These are phyloP conservation scores for Pitangus sulphuratus DNA, from an alignment of 2,797 vertebrate genomes.

Conservation along the genomic window DNA sequence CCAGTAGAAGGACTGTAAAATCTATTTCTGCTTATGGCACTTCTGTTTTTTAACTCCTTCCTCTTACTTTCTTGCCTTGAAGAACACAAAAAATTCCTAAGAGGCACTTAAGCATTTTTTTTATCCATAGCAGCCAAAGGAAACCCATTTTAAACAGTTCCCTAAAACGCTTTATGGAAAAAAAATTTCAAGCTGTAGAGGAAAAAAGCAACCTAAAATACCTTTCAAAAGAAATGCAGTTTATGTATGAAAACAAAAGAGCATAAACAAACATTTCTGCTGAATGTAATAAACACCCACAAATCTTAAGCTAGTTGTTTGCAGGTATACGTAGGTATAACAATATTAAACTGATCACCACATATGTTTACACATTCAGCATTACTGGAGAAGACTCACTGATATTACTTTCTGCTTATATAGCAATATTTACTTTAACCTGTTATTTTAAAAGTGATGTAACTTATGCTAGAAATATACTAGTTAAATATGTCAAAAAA, in stretches of 20 bases:
- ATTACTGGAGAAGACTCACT: not conserved
- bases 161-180: not conserved
- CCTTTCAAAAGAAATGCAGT: not conserved
- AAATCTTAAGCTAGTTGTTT: not conserved
- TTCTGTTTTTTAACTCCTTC: constrained; percentile 32
- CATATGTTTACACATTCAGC: not conserved
- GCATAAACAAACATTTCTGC: not conserved
- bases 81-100: not conserved
- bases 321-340: not conserved
- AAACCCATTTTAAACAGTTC: not conserved
- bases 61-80: not conserved
- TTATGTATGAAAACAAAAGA: not conserved
- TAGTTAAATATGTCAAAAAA: not conserved
- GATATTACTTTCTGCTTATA: not conserved
- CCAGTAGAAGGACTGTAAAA: constrained; percentile 27
- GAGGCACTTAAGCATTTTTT: not conserved
- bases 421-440: not conserved
- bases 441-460: not conserved
- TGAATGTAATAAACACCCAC: not conserved
- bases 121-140: not conserved
- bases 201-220: rapidly evolving
- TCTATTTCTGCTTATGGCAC: constrained; percentile 26
- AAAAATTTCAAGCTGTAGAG: not conserved
- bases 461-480: not conserved
- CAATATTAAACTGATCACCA: not conserved